These are phyloP conservation scores for Procambarus virginalis DNA, from an alignment of 1,140 invertebrate genomes.

Conservation along the genomic window DNA sequence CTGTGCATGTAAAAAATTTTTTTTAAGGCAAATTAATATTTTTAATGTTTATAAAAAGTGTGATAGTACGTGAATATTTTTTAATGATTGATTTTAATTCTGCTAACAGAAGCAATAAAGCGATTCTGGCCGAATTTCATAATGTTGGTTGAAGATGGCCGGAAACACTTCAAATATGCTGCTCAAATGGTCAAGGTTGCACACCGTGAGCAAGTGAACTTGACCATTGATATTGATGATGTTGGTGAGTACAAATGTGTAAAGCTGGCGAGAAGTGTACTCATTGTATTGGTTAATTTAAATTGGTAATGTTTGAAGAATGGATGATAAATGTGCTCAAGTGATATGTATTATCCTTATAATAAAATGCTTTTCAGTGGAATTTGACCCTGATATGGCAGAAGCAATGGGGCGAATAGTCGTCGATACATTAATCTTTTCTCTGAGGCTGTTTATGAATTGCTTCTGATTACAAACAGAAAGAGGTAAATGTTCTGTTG, in stretches of 20 bases:
- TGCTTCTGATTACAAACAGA: constrained; percentile 91
- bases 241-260: constrained; percentile 74
- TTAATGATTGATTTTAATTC: not conserved
- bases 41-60: no score
- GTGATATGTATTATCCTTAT: no score
- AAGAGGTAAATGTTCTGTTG: constrained; percentile 77
- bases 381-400: constrained; percentile 88
- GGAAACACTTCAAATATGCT: constrained; percentile 90
- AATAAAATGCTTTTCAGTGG: constrained; percentile 72
- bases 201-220: constrained; percentile 89
- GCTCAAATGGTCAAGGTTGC: constrained; percentile 89
- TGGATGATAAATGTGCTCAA: no score
- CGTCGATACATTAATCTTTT: constrained; percentile 89
- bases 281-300: no score
- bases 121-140: constrained; percentile 89
- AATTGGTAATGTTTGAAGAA: no score
- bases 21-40: no score
- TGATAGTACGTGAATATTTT: no score
- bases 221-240: constrained; percentile 94
- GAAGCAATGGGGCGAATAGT: constrained; percentile 88
- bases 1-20: no score
- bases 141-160: constrained; percentile 81
- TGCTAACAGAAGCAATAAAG: constrained; percentile 77
- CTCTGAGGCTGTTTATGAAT: constrained; percentile 88
- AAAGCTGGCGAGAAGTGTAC: no score